These are phyloP conservation scores for Helarctos malayanus DNA, from an alignment of 2,797 vertebrate species.

Conservation along the genomic window DNA sequence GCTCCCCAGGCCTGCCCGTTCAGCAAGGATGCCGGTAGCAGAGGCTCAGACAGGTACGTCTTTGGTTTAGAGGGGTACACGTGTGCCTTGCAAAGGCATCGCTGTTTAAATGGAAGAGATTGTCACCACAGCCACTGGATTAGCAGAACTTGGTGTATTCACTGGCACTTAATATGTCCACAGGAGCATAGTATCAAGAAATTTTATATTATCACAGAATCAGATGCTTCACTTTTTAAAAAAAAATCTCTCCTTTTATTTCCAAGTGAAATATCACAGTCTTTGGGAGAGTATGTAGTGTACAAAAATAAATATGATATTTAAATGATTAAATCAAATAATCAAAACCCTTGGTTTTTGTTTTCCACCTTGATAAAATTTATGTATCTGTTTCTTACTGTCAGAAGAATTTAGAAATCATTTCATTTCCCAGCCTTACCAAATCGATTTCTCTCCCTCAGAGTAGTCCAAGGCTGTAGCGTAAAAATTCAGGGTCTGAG, in stretches of 20 bases:
- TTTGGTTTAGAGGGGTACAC: not conserved
- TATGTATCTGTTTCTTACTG: not conserved
- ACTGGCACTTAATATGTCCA: not conserved
- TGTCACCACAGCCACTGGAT: not conserved
- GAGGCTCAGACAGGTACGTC: not conserved
- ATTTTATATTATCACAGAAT: not conserved
- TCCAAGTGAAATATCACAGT: not conserved
- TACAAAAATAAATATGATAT: not conserved
- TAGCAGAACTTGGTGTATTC: not conserved
- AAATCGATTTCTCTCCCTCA: not conserved
- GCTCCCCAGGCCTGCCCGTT: not conserved
- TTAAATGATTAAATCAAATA: not conserved
- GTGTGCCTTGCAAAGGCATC: not conserved
- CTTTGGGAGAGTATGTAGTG: not conserved
- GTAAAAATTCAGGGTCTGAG: conserved; percentile 12
- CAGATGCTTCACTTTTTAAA: not conserved
- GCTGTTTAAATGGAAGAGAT: not conserved
- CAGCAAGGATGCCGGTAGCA: not conserved
- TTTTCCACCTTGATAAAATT: conserved; percentile 22
- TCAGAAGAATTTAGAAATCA: conserved; percentile 10
- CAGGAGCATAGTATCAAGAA: not conserved
- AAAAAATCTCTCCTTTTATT: not conserved
- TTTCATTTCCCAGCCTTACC: not conserved
- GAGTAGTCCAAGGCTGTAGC: not conserved
- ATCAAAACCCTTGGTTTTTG: not conserved